phyloP scores from a whole-genome alignment of 2,797 vertebrate species.

The Semaprochilodus insignis region DNA sequence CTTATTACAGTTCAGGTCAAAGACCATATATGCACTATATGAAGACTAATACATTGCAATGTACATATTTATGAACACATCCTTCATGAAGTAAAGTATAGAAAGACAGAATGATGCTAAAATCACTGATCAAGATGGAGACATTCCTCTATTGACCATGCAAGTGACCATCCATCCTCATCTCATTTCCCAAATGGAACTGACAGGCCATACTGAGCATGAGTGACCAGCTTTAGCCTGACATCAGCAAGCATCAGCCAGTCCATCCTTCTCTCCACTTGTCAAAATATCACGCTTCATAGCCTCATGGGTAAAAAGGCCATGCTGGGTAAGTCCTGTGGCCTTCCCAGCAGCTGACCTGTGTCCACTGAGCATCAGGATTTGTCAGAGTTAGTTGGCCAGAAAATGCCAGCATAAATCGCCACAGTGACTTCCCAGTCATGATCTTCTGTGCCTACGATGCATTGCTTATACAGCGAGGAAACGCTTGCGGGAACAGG shows the following conservation, averaged over 20 bases:
- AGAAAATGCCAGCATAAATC: constrained; percentile 59
- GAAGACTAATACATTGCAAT: neutral
- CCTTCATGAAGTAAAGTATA: neutral
- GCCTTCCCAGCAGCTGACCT: constrained; percentile 46
- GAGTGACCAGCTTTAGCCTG: constrained; percentile 43
- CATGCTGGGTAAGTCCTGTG: constrained; percentile 43
- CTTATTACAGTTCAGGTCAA: no score
- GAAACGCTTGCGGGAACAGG: neutral
- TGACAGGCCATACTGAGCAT: constrained; percentile 34
- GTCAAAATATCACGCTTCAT: constrained; percentile 35
- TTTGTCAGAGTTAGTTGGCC: constrained; percentile 55
- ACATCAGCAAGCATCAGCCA: constrained; percentile 46
- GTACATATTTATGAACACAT: neutral
- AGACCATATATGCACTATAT: no score
- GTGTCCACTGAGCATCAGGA: constrained; percentile 42
- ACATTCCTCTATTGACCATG: constrained; percentile 27
- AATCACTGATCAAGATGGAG: neutral
- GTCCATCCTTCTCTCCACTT: constrained; percentile 39
- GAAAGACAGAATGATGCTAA: neutral
- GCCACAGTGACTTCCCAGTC: constrained; percentile 42
- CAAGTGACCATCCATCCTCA: constrained; percentile 21
- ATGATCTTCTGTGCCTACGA: constrained; percentile 23
- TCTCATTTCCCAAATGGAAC: constrained; percentile 8
- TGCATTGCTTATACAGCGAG: constrained; percentile 29
- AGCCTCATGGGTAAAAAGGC: constrained; percentile 28